Percentiles rank a stretch among this genome's conserved stretches.
Conservation (phyloP, 2,888 invertebrate species). For the Drosophila sordidula region DNA sequence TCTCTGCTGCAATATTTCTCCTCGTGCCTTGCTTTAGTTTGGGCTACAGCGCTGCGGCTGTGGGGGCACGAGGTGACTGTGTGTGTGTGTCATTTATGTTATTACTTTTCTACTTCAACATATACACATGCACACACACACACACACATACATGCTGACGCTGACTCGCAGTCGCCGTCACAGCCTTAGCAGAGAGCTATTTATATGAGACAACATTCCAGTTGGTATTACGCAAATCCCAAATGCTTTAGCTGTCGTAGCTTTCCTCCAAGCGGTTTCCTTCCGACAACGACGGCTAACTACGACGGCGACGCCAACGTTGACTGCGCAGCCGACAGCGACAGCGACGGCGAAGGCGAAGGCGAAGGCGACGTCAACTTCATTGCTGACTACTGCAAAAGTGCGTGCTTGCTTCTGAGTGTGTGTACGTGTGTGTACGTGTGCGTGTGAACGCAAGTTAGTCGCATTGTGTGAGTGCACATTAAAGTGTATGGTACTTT, state of each 20-base stretch:
- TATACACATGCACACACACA: slow-evolving; percentile 19
- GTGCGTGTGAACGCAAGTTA: slow-evolving; percentile 13
- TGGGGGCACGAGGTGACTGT: slow-evolving; percentile 16
- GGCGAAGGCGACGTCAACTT: slow-evolving; percentile 18
- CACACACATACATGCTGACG: slow-evolving; percentile 1
- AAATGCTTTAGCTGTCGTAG: slow-evolving; percentile 80
- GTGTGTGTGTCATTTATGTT: slow-evolving; percentile 64
- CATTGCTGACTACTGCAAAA: slow-evolving; percentile 65
- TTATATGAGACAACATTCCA: slow-evolving; percentile 81
- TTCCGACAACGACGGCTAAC: slow-evolving; percentile 61
- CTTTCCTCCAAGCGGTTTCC: slow-evolving; percentile 79
- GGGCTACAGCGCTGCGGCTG: slow-evolving; percentile 43
- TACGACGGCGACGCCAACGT: slow-evolving; percentile 24
- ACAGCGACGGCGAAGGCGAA: slow-evolving; percentile 7
- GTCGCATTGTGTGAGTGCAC: slow-evolving; percentile 16
- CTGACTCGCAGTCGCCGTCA: slow-evolving; percentile 30
- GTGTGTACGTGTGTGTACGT: slow-evolving; percentile 50
- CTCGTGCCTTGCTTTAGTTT: slow-evolving; percentile 64
- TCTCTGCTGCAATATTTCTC: slow-evolving; percentile 80
- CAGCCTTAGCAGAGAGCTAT: slow-evolving; percentile 59
- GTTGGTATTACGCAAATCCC: slow-evolving; percentile 80
- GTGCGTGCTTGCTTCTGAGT: slow-evolving; percentile 73
- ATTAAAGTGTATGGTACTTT: slow-evolving; percentile 44
- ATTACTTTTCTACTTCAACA: slow-evolving; percentile 62
- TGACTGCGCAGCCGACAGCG: slow-evolving; percentile 1